phyloP scores from a whole-genome alignment of 2,797 vertebrate genomes.

The Tenualosa ilisha region DNA sequence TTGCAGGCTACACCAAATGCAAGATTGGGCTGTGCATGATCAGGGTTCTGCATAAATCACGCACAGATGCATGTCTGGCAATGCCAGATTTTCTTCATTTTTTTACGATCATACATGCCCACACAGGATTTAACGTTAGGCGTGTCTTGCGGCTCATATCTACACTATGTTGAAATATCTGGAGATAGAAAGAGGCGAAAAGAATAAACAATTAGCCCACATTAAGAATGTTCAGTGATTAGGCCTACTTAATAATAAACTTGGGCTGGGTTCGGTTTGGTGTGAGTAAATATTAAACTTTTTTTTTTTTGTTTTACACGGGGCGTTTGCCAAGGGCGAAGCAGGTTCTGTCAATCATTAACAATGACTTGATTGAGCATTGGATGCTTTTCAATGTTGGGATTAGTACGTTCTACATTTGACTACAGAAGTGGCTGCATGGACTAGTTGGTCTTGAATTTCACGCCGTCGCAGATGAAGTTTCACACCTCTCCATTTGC shows the following conservation, averaged over 20 bases:
- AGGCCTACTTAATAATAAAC: background rate
- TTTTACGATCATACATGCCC: background rate
- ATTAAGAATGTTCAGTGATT: background rate
- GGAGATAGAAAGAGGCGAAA: background rate
- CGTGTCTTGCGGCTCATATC: too few relatives aligned
- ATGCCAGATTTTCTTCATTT: background rate
- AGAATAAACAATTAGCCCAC: background rate
- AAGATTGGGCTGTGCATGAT: too few relatives aligned
- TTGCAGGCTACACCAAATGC: too few relatives aligned
- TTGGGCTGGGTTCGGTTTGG: background rate
- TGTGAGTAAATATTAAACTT: conserved; percentile 6
- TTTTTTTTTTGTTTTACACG: background rate
- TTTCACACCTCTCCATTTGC: background rate
- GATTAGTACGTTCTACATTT: background rate
- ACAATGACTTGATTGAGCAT: background rate
- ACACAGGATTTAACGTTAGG: background rate
- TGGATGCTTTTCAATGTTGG: background rate
- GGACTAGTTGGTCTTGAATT: background rate
- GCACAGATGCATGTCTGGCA: too few relatives aligned
- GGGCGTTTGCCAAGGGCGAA: background rate
- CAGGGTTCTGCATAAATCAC: too few relatives aligned
- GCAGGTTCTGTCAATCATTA: background rate
- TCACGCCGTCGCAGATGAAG: background rate
- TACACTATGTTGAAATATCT: background rate
- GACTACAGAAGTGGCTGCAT: background rate